Conservation (phyloP, 1,140 invertebrate species). For the Apis laboriosa region DNA sequence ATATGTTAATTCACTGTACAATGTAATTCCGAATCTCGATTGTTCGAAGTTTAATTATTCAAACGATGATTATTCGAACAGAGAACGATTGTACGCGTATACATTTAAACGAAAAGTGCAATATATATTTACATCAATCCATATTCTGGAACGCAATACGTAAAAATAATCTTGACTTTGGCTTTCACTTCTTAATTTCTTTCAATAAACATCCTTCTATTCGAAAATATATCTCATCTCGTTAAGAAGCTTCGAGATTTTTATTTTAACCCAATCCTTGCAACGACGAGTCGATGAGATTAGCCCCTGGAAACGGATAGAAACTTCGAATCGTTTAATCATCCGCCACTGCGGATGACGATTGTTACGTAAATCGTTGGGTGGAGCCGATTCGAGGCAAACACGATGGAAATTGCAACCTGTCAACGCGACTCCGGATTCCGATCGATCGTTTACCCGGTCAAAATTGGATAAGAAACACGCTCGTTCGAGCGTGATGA, state of each 20-base stretch:
- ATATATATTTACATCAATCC: no score
- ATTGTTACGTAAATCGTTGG: slow-evolving; percentile 23
- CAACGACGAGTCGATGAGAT: not conserved
- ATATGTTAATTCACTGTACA: no score
- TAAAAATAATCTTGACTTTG: no score
- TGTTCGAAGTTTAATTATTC: no score
- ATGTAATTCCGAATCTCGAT: no score
- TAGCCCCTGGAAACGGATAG: not conserved
- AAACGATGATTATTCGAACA: no score
- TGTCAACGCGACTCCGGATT: not conserved
- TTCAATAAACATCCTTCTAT: no score
- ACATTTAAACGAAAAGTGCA: no score
- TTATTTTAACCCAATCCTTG: not conserved
- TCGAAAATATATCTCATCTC: no score
- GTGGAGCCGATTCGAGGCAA: not conserved
- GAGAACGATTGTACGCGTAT: no score
- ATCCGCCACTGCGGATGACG: not conserved
- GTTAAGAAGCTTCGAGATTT: not conserved
- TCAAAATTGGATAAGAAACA: not conserved
- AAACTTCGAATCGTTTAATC: slow-evolving; percentile 7
- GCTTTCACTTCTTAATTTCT: no score
- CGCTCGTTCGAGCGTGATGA: not conserved
- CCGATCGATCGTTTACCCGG: not conserved
- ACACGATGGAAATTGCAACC: not conserved
- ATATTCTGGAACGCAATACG: no score